These are phyloP conservation scores for Plotosus lineatus DNA, from an alignment of 2,113 vertebrate genomes.

Conservation along the genomic window DNA sequence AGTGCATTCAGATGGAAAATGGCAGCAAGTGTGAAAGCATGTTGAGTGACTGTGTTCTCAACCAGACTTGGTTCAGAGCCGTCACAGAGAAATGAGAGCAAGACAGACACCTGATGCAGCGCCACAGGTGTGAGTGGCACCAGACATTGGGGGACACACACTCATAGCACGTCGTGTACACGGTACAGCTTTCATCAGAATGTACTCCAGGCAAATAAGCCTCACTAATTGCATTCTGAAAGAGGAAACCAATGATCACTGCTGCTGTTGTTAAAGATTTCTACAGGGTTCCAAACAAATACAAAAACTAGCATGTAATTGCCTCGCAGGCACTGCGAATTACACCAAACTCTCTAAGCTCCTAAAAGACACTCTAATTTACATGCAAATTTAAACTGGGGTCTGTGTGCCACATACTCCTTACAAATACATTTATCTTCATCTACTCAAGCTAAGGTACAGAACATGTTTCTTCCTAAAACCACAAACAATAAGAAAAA, in stretches of 20 bases:
- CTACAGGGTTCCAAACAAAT: conserved; percentile 9
- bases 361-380: conserved; percentile 8
- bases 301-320: conserved; percentile 10
- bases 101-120: background rate
- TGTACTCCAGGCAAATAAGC: background rate
- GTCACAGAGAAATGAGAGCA: background rate
- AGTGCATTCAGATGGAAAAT: background rate
- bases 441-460: background rate
- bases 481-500: conserved; percentile 16
- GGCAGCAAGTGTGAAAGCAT: background rate
- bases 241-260: background rate
- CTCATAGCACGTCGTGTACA: background rate
- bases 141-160: background rate
- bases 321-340: background rate
- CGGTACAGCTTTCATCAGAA: conserved; percentile 16
- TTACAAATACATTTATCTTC: background rate
- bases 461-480: conserved; percentile 22
- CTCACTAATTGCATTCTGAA: background rate
- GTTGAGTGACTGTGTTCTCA: background rate
- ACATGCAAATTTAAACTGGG: background rate
- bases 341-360: background rate
- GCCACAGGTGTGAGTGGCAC: conserved; percentile 33
- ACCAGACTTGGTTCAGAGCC: background rate
- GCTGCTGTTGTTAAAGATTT: background rate
- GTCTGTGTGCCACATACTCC: conserved; percentile 3